Evolutionary conservation across 1,140 invertebrate species (phyloP), one percentile per base, ranked within the genome.

Genomic region (Gryllus bimaculatus): DNA sequence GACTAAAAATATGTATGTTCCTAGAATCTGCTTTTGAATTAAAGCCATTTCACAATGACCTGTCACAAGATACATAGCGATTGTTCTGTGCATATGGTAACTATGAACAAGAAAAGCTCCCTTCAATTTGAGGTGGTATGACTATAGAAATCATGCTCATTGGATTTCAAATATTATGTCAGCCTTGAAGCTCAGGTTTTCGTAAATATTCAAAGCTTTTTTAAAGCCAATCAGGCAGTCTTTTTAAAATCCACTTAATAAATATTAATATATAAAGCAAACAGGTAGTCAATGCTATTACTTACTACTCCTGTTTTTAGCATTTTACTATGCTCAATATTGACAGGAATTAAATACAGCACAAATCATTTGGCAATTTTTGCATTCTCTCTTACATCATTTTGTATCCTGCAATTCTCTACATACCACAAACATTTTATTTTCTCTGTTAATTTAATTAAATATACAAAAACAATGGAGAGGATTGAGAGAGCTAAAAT

Each of bases 391-490:
- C 8, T 54, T n/a, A n/a, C 18, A 77, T 47, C 21, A n/a, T 77
- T 21, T 54, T 48, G 48, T 20, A 48, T 77, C 76, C 76, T 77
- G 76, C 76, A 77, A 54, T 77, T n/a, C 76, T 20, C 20, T 77
- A 20, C 47, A 20, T 48, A 15, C 47, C 47, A 47, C 48, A 18
- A n/a, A 77, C 47, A n/a, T 48, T 48, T 77, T 77, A n/a, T 8
- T 48, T 48, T 48, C 76, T 7, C n/a, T 48, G 48, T 47, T 20
- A 77, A 39, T 78, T 49, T 66, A 74, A 78, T 78, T 74, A 73
- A 78, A 78, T 78, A 78, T 78, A 78, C 78, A 78, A 73, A 39
- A n/a, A 78, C 21, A 48, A 48, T 74, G n/a, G 78, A 78, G 26
- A 73, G 73, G 78, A 78, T 49, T 78, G 73, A 47, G 78, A 78